Evolutionary conservation across 1,140 invertebrate genomes (phyloP).

Genomic region (Solen grandis): DNA sequence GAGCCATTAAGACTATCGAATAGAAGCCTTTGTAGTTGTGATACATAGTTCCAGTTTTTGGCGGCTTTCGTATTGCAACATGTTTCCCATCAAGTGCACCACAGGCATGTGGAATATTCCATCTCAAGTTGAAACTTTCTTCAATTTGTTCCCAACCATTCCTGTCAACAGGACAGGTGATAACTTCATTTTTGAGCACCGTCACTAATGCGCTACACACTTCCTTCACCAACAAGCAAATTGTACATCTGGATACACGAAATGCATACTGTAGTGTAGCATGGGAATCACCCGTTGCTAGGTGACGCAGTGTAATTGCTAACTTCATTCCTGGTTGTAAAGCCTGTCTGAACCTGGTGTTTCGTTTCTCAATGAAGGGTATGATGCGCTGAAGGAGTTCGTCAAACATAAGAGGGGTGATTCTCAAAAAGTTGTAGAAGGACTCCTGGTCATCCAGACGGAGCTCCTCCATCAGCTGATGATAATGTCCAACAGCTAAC

Average conservation of each 20-base stretch:
- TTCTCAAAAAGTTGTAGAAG: no score
- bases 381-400: neutral
- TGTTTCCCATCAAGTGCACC: conserved; percentile 54
- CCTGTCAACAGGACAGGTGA: conserved; percentile 1
- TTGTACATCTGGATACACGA: conserved; percentile 7
- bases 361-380: no score
- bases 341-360: no score
- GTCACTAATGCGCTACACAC: conserved; percentile 18
- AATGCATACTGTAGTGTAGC: neutral
- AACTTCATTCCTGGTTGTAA: no score
- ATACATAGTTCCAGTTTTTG: conserved; percentile 33
- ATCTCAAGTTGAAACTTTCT: conserved; percentile 4
- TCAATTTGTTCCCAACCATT: conserved; percentile 25
- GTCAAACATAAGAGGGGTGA: no score
- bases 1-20: conserved; percentile 22
- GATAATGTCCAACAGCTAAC: no score
- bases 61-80: conserved; percentile 25
- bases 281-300: no score
- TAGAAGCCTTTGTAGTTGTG: conserved; percentile 57
- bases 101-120: conserved; percentile 56
- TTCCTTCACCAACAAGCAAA: conserved; percentile 15
- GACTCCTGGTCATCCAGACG: no score
- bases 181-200: conserved; percentile 8
- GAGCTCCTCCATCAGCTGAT: no score
- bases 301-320: no score